phyloP scores from a whole-genome alignment of 2,113 vertebrate species.

The Cephalopterus ornatus region DNA sequence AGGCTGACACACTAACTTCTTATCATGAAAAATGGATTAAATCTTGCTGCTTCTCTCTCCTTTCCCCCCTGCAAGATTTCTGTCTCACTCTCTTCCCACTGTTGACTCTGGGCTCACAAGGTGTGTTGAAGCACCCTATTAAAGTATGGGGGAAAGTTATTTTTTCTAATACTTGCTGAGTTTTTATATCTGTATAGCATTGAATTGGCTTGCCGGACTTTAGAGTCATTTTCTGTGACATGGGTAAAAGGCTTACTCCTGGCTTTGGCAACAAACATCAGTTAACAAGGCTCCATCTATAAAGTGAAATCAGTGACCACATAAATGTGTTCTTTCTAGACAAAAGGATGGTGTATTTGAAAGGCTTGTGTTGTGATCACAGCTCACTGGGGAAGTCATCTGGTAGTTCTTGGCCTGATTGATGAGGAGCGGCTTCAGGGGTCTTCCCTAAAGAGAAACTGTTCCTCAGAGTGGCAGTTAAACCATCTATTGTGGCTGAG shows the following conservation, averaged over 20 bases:
- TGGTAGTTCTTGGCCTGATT: not conserved
- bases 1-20: not conserved
- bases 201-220: not conserved
- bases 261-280: not conserved
- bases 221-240: not conserved
- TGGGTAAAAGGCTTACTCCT: not conserved
- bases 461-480: not conserved
- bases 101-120: not conserved
- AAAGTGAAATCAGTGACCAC: not conserved
- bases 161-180: not conserved
- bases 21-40: not conserved
- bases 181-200: not conserved
- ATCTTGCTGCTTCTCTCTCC: not conserved
- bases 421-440: not conserved
- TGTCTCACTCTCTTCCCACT: not conserved
- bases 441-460: not conserved
- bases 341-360: not conserved
- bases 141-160: not conserved
- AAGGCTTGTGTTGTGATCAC: not conserved
- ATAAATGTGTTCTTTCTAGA: not conserved
- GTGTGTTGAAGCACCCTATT: not conserved
- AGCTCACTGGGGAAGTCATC: not conserved
- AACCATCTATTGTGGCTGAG: not conserved
- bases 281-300: not conserved
- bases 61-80: not conserved